Base-by-base conservation (phyloP, 2,113 vertebrate species). In the Hippocampus comes region DNA sequence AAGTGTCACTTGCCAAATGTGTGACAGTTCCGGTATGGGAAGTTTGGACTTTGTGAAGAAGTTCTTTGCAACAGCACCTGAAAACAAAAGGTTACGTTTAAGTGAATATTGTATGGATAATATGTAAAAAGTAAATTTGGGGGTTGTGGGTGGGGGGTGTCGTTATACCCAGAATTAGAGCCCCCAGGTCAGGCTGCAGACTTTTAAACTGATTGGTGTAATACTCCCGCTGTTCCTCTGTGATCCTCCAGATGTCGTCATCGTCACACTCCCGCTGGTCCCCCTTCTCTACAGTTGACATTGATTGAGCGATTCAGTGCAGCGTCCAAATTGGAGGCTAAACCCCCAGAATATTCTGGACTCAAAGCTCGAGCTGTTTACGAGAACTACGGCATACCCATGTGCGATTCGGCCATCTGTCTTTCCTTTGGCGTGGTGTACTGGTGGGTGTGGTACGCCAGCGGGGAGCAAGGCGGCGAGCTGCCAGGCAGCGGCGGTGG, bases 1-100 rank as follows among this genome's bases (percentile, higher is more conserved):
- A 38, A 38, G 34, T 38, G 79, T 53, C 65, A 78, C 94, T 94
- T 80, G 96, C 97, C 97, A 99, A 84, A 99, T 97, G 78, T 98
- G 95, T 75, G 97, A 99, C 57, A 99, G 96, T 73, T 99, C 97
- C 60, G 89, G 94, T 73, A 99, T 99, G 1, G 97, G 95, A 42
- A 99, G 94, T 85, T 97, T 99, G 59, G 97, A 99, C 89, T 97
- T 99, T 48, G 97, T 99, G 92, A 99, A 99, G 89, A 99, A 98
- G 87, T 95, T 95, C 92, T 96, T 99, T 78, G 97, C 97, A 68
- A 95, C 92, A 0, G 95, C 90, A 86, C 97, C 97, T 99, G 81
- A 84, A 86, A 78, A 78, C 88, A 27, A 0, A 9, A 15, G 71
- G 23, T 3, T 12, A 64, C 15, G 7, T 49, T 4, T n/a, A 10